Conservation (phyloP, 2,113 vertebrate genomes). For the Trichechus manatus region DNA sequence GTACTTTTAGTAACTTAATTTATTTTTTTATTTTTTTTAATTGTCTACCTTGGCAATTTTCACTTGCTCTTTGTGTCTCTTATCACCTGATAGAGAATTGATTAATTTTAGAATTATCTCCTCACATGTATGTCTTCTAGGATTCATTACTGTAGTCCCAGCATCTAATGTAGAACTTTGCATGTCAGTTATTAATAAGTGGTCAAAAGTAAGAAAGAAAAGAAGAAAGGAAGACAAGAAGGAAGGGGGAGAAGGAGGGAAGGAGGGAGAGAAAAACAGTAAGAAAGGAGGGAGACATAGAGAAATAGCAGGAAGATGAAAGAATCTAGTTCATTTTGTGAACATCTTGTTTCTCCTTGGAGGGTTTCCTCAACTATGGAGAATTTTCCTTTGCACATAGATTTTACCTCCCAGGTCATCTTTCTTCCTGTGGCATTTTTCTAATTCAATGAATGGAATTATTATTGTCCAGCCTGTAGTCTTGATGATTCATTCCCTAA, state of each 20-base stretch:
- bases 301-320: neutral
- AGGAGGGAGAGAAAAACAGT: too few species aligned
- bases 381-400: neutral
- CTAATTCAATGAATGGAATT: neutral
- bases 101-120: conserved; percentile 36
- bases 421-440: neutral
- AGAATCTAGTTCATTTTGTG: neutral
- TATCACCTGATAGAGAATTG: neutral
- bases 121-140: neutral
- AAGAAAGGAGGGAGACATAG: too few species aligned
- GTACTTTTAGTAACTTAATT: neutral
- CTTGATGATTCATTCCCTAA: neutral
- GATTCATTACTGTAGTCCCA: neutral
- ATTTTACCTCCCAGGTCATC: neutral
- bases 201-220: neutral
- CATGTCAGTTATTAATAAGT: neutral
- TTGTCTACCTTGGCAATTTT: neutral
- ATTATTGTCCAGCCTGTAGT: neutral
- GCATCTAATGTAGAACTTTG: neutral
- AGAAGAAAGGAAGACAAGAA: too few species aligned
- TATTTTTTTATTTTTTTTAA: conserved; percentile 1
- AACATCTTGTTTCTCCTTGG: neutral
- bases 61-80: neutral
- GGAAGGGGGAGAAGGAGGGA: neutral
- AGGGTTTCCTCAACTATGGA: neutral